These are phyloP conservation scores for Caenorhabditis elegans DNA, from an alignment of 1,140 invertebrate species.

Conservation along the genomic window WBcel235 BX284602.5:12417001-12417500, in stretches of 20 bases:
- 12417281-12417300: not conserved
- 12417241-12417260: not conserved
- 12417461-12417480: not conserved
- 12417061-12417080: not conserved
- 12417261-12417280: not conserved
- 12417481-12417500: not conserved
- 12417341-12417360: not conserved
- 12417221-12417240: not conserved
- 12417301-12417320: not conserved
- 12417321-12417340: not conserved
- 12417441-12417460: not conserved
- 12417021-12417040: not conserved
- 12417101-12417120: conserved; percentile 12
- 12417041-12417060: not conserved
- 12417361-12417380: conserved; percentile 5
- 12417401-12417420: not conserved
- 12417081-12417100: not conserved
- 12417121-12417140: conserved; percentile 24
- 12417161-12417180: not conserved
- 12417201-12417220: conserved; percentile 9
- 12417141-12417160: not conserved
- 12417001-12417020: no score
- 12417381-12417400: not conserved
- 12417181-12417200: not conserved
- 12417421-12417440: not conserved